These are phyloP conservation scores for Microchirus variegatus DNA, from an alignment of 2,797 vertebrate species.

Conservation along the genomic window DNA sequence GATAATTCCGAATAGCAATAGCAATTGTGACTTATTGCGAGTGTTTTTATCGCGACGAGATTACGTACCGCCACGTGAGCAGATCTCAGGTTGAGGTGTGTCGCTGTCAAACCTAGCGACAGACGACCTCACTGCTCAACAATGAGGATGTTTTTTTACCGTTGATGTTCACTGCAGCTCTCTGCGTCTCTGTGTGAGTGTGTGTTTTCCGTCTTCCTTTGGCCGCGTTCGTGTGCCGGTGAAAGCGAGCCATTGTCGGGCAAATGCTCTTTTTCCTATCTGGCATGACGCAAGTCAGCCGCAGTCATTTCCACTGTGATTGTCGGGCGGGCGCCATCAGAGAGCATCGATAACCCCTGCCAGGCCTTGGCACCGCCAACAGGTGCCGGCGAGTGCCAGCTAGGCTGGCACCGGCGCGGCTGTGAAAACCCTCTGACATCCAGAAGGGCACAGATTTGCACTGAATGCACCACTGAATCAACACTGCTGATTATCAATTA, in stretches of 20 bases:
- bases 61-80: too few species aligned
- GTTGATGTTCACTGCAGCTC: conserved; percentile 35
- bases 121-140: conserved; percentile 1
- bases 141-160: conserved; percentile 54
- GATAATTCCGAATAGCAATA: too few species aligned
- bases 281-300: conserved; percentile 77
- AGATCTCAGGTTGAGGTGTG: too few species aligned
- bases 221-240: conserved; percentile 47
- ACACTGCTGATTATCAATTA: conserved; percentile 85
- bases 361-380: conserved; percentile 83
- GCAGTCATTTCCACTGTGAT: conserved; percentile 80
- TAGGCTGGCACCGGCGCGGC: conserved; percentile 74
- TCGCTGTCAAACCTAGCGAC: too few species aligned
- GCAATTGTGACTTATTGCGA: too few species aligned
- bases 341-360: conserved; percentile 82
- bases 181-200: background rate
- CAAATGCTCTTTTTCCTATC: conserved; percentile 71
- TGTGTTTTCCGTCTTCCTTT: conserved; percentile 7
- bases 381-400: conserved; percentile 83
- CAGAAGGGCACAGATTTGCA: conserved; percentile 83
- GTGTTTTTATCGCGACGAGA: too few species aligned
- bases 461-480: conserved; percentile 82
- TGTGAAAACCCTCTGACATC: conserved; percentile 82
- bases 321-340: conserved; percentile 81
- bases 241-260: conserved; percentile 66